phyloP scores from a whole-genome alignment of 30 jellyfish, hydroid and myxozoan genomes.

The Turritopsis rubra region DNA sequence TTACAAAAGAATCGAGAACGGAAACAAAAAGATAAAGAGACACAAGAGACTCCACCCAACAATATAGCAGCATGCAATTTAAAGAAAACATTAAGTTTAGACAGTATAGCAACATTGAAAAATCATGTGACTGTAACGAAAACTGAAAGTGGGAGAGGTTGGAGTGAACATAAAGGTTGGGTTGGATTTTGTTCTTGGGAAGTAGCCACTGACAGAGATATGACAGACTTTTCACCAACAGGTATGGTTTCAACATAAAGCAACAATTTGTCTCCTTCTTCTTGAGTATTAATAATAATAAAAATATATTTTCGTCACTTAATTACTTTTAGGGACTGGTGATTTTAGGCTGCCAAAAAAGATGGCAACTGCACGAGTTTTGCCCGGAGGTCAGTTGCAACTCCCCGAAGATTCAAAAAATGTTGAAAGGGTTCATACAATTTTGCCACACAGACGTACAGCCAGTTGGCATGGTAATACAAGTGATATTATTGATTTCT shows the following conservation, averaged over 20 bases:
- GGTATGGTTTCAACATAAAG: not conserved
- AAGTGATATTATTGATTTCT: slow-evolving; percentile 61
- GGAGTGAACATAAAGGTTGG: slow-evolving; percentile 84
- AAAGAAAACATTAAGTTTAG: slow-evolving; percentile 70
- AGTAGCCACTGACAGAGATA: slow-evolving; percentile 10
- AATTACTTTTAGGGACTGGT: not conserved
- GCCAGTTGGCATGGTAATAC: slow-evolving; percentile 94
- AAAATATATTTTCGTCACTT: not conserved
- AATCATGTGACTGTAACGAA: slow-evolving; percentile 23
- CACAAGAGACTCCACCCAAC: slow-evolving; percentile 1
- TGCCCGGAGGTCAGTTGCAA: slow-evolving; percentile 87
- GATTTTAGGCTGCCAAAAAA: not conserved
- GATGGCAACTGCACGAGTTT: slow-evolving; percentile 78
- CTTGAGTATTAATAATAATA: not conserved
- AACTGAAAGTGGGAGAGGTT: slow-evolving; percentile 71
- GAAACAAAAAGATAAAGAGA: slow-evolving; percentile 45
- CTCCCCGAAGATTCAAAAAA: slow-evolving; percentile 46
- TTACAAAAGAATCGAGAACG: slow-evolving; percentile 39
- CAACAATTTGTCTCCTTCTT: not conserved
- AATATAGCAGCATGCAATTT: not conserved
- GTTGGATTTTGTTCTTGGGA: slow-evolving; percentile 67
- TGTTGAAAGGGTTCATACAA: not conserved
- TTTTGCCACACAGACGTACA: slow-evolving; percentile 26
- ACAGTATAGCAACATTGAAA: slow-evolving; percentile 44
- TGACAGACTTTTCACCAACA: slow-evolving; percentile 14